Conservation (phyloP, 2,113 vertebrate species). For the Ramphastos sulfuratus region DNA sequence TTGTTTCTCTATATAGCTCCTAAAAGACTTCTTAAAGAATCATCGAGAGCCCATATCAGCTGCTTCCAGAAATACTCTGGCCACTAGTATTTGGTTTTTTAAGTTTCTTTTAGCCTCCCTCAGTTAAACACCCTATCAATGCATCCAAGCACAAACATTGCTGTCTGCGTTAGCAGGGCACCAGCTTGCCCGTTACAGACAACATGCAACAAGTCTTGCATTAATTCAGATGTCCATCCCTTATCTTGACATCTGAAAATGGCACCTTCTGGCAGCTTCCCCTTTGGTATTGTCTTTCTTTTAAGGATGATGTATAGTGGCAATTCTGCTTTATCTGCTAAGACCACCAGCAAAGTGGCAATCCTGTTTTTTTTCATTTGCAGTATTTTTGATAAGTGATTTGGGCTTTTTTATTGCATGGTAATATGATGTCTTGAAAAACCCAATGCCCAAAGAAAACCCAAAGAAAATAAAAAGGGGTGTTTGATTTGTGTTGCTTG, state of each 20-base stretch:
- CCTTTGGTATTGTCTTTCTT: constrained; percentile 55
- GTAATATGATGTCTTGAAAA: constrained; percentile 37
- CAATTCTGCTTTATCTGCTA: constrained; percentile 64
- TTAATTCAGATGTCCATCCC: constrained; percentile 57
- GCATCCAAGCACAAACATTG: neutral
- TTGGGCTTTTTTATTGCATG: constrained; percentile 17
- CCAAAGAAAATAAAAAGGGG: neutral
- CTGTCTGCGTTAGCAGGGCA: constrained; percentile 14
- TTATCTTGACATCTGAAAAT: constrained; percentile 70
- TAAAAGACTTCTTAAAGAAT: neutral
- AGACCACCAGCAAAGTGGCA: constrained; percentile 64
- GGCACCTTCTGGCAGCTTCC: constrained; percentile 64
- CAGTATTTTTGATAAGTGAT: constrained; percentile 46
- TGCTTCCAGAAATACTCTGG: neutral
- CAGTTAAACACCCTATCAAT: neutral
- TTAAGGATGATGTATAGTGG: constrained; percentile 62
- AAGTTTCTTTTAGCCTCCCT: neutral
- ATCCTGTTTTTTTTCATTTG: constrained; percentile 16
- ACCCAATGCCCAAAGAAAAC: neutral
- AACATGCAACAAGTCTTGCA: constrained; percentile 65
- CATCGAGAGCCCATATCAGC: neutral
- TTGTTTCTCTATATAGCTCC: neutral
- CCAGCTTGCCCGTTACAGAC: constrained; percentile 37
- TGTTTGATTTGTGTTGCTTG: neutral
- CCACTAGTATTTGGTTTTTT: neutral